These are phyloP conservation scores for Eonycteris spelaea DNA, from an alignment of 2,113 vertebrate genomes.

Conservation along the genomic window DNA sequence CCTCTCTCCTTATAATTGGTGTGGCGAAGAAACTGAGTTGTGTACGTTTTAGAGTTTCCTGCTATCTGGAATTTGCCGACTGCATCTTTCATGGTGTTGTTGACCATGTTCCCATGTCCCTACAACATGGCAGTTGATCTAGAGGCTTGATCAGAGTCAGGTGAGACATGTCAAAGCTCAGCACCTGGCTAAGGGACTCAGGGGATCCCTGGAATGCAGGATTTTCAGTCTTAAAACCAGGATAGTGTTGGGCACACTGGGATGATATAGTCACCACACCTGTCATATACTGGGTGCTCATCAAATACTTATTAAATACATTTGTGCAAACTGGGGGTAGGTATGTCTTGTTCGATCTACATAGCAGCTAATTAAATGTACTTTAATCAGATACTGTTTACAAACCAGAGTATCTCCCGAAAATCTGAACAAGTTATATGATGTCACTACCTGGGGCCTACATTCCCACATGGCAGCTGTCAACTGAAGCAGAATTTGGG, in stretches of 20 bases:
- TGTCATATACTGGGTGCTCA: background rate
- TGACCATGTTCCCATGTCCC: background rate
- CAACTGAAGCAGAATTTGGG: background rate
- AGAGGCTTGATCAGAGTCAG: background rate
- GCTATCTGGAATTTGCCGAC: background rate
- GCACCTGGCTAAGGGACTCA: background rate
- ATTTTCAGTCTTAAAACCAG: background rate
- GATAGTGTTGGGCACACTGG: background rate
- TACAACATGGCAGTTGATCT: background rate
- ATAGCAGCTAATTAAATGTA: background rate
- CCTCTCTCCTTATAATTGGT: background rate
- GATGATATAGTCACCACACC: background rate
- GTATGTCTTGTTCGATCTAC: background rate
- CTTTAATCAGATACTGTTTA: background rate
- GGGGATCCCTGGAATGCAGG: background rate
- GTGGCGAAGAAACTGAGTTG: background rate
- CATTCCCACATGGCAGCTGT: background rate
- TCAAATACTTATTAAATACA: background rate
- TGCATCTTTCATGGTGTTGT: background rate
- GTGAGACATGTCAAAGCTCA: background rate
- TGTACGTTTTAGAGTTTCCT: background rate
- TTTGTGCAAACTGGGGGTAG: background rate
- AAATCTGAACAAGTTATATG: background rate
- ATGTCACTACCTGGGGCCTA: accelerated
- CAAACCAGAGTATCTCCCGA: background rate